Evolutionary conservation across 2,797 vertebrate species (phyloP), one percentile per base, ranked within the genome.

Genomic region (Cyclopterus lumpus): DNA sequence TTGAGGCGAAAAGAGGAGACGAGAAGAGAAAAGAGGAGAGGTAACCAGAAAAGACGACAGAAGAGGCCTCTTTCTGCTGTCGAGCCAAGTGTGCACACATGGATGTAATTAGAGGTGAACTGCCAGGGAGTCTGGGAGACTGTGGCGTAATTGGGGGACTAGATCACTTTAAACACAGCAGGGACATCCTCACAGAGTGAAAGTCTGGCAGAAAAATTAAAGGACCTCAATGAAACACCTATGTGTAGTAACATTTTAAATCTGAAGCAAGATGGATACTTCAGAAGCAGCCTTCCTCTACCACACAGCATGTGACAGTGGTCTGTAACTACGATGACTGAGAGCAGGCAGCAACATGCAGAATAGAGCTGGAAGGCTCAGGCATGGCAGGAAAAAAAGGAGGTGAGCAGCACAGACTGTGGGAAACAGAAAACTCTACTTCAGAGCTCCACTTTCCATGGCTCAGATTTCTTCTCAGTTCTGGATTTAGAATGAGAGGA

Each of bases 81-180:
- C 34, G 67, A 86, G 76, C 87, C 85, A 86, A 87, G 62, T 67
- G 74, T 62, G 32, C 77, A 90, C 93, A 93, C 77, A 91, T 92
- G 92, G 89, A 90, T 89, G 85, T 83, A 81, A 90, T 94, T 90
- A 92, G 77, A 57, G 46, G 84, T 24, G 81, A 70, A 89, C 83
- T 88, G 91, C 85, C 90, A 85, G 68, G 65, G 81, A 90, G 89
- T 92, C 92, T 91, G 85, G 85, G 32, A 32, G 32, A 82, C 79
- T 62, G 60, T 16, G 51, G 85, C 32, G 32, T 89, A 90, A 92
- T 93, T 88, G 92, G 65, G 86, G 81, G 90, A 93, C 93, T 79
- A 89, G 85, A 93, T 92, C 88, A 90, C 86, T 88, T 90, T 87
- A 80, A 88, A 87, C 90, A 69, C 88, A 93, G 91, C 87, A 46